A percentile compares a stretch with the other conserved stretches of the same genome.
phyloP scores from a whole-genome alignment of 2,797 vertebrate genomes.

The Amphiprion clarkii region DNA sequence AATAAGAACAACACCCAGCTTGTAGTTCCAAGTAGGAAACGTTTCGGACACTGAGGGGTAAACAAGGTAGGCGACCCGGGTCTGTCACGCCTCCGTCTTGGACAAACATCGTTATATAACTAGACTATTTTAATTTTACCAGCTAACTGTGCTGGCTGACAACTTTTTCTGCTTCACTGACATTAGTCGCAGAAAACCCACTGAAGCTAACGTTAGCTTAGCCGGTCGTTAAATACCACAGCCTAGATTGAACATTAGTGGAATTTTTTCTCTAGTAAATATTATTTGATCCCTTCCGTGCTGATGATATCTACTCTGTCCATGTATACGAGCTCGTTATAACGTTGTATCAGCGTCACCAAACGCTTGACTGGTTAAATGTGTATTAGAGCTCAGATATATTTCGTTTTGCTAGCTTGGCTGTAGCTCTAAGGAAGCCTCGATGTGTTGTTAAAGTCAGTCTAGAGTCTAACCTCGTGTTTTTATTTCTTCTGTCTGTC shows the following conservation, averaged over 20 bases:
- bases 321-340: not conserved
- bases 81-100: not conserved
- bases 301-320: fast-evolving
- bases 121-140: fast-evolving
- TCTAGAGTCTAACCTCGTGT: not conserved
- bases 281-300: not conserved
- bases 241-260: not conserved
- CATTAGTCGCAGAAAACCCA: not conserved
- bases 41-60: conserved; percentile 1
- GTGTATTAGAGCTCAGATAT: no score
- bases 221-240: conserved; percentile 36
- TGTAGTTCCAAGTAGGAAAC: conserved; percentile 3
- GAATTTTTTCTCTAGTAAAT: not conserved
- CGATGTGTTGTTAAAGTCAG: not conserved
- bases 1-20: conserved; percentile 42
- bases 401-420: no score
- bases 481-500: not conserved
- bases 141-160: not conserved
- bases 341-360: not conserved
- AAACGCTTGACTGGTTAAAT: not conserved
- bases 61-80: conserved; percentile 46
- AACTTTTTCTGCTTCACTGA: conserved; percentile 1
- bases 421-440: no score
- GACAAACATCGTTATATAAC: not conserved
- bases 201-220: conserved; percentile 68